phyloP scores from a whole-genome alignment of 2,888 invertebrate species.

The Dynastes maya region DNA sequence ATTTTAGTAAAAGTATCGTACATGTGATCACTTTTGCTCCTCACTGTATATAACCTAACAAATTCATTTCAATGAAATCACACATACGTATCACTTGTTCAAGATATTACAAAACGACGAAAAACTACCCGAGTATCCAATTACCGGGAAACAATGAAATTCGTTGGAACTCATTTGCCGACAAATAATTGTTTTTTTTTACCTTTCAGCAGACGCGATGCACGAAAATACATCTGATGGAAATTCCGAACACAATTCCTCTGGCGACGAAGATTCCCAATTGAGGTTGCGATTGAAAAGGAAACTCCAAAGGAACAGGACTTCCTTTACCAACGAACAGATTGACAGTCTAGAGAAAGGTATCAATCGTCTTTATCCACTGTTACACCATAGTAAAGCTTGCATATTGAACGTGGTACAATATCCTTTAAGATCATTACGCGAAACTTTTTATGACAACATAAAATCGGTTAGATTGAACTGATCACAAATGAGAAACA shows the following conservation, averaged over 20 bases:
- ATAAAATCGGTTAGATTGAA: no score
- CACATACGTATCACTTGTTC: background rate
- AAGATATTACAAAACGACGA: background rate
- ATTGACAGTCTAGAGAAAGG: constrained; percentile 99
- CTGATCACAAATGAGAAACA: no score
- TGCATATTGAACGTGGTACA: background rate
- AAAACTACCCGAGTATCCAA: constrained; percentile 34
- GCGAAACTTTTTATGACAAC: no score
- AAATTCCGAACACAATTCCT: constrained; percentile 92
- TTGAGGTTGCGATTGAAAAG: constrained; percentile 94
- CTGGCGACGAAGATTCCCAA: constrained; percentile 92
- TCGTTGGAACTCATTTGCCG: constrained; percentile 30
- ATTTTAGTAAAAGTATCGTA: no score
- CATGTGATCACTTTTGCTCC: no score
- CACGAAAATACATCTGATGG: constrained; percentile 86
- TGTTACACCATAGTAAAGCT: background rate
- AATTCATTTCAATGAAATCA: background rate
- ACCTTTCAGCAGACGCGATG: constrained; percentile 57
- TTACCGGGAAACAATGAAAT: constrained; percentile 28
- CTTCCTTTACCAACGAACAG: constrained; percentile 98
- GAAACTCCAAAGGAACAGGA: constrained; percentile 97
- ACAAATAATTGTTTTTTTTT: constrained; percentile 40
- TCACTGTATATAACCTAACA: background rate
- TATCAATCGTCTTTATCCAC: constrained; percentile 67
- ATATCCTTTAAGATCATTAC: background rate